Percentiles rank a stretch among this genome's conserved stretches.
These are phyloP conservation scores for Lamellibrachia luymesi DNA, from an alignment of 1,140 invertebrate species.

Conservation along the genomic window DNA sequence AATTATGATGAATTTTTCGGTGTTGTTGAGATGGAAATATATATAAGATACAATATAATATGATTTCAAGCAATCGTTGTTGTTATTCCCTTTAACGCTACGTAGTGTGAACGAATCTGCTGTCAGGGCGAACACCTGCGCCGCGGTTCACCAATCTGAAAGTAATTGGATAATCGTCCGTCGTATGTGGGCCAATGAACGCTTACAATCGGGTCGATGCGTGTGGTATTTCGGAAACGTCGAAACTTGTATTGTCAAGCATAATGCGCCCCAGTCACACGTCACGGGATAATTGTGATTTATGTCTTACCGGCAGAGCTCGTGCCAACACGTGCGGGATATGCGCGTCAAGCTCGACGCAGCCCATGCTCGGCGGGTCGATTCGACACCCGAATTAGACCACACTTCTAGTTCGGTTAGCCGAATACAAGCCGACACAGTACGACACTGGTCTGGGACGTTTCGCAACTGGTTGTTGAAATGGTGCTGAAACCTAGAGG, in stretches of 20 bases:
- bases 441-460: background rate
- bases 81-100: too few relatives aligned
- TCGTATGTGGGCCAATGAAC: background rate
- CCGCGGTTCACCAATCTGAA: too few relatives aligned
- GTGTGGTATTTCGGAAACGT: background rate
- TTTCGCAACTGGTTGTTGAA: background rate
- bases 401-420: background rate
- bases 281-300: background rate
- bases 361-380: background rate
- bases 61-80: too few relatives aligned
- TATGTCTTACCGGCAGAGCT: background rate
- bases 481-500: background rate
- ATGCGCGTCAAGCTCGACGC: background rate
- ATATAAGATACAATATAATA: too few relatives aligned
- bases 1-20: too few relatives aligned
- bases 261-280: background rate
- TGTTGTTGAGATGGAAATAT: too few relatives aligned
- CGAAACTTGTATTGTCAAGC: too few relatives aligned
- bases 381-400: background rate
- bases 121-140: too few relatives aligned
- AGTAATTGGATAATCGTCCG: too few relatives aligned
- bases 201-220: background rate
- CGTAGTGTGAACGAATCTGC: too few relatives aligned
- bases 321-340: background rate
- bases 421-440: background rate